A percentile compares a stretch with the other conserved stretches of the same genome.
Conservation (phyloP, 1,140 invertebrate genomes). For the Tribolium madens region DNA sequence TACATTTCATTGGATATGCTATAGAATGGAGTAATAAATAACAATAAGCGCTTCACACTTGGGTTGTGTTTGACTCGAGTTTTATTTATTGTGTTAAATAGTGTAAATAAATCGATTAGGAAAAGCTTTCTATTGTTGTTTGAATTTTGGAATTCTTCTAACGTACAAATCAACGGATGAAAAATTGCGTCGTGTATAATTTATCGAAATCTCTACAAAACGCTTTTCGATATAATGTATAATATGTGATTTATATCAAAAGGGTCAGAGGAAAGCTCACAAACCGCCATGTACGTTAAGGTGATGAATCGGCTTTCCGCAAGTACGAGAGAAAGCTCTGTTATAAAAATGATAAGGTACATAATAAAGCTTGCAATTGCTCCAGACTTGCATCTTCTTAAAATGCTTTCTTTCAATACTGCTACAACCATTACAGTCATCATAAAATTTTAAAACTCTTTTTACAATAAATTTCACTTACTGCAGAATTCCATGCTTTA, state of each 20-base stretch:
- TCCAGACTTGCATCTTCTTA: conserved; percentile 10
- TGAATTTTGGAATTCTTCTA: conserved; percentile 12
- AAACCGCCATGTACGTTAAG: conserved; percentile 20
- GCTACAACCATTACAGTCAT: conserved; percentile 19
- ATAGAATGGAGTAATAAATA: conserved; percentile 16
- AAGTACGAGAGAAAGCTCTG: conserved; percentile 33
- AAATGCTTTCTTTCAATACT: conserved; percentile 15
- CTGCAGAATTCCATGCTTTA: background rate
- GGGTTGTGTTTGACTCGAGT: conserved; percentile 15
- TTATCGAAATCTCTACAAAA: conserved; percentile 33
- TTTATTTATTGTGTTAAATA: conserved; percentile 19
- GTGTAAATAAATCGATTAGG: conserved; percentile 8
- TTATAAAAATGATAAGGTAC: conserved; percentile 36
- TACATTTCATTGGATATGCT: conserved; percentile 10
- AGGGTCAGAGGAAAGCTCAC: conserved; percentile 33
- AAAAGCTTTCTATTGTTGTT: background rate
- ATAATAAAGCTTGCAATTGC: conserved; percentile 34
- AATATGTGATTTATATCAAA: conserved; percentile 31
- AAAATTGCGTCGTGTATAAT: conserved; percentile 22
- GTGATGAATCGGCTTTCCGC: conserved; percentile 36
- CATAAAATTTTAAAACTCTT: conserved; percentile 20
- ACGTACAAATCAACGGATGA: conserved; percentile 25
- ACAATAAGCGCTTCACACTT: conserved; percentile 25
- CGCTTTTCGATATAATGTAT: conserved; percentile 31
- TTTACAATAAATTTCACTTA: conserved; percentile 16